Evolutionary conservation across 2,797 vertebrate species (phyloP).

Genomic region (Picus viridis): DNA sequence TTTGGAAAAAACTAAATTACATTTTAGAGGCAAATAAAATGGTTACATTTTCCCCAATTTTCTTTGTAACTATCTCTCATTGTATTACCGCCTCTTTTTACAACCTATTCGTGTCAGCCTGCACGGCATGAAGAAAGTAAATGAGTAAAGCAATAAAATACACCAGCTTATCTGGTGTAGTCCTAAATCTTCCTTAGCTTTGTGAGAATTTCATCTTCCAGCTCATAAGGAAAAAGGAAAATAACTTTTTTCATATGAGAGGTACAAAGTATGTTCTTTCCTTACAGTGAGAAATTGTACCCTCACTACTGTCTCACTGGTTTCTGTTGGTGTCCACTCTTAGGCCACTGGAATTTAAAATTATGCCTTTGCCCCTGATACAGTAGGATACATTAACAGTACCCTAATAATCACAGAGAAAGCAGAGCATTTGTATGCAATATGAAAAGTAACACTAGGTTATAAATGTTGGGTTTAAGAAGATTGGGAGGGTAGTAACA

Average conservation of each 20-base stretch:
- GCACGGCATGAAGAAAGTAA: slow-evolving; percentile 25
- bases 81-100: slow-evolving; percentile 10
- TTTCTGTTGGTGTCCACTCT: neutral
- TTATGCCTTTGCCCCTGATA: neutral
- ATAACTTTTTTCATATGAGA: neutral
- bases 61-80: slow-evolving; percentile 2
- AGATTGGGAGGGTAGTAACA: neutral
- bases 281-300: neutral
- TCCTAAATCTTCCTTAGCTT: neutral
- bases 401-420: neutral
- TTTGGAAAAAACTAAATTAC: slow-evolving; percentile 9
- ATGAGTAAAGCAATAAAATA: slow-evolving; percentile 24
- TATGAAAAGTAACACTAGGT: neutral
- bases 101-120: neutral
- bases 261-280: neutral
- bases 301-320: neutral
- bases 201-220: neutral
- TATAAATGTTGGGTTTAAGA: neutral
- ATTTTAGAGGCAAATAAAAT: slow-evolving; percentile 14
- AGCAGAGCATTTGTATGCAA: neutral
- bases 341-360: neutral
- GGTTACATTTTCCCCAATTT: neutral
- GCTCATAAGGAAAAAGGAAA: slow-evolving; percentile 5
- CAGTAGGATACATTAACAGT: neutral
- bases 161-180: neutral